Percentiles rank a stretch among this genome's conserved stretches.
phyloP scores from a whole-genome alignment of 2,113 vertebrate species.

The Sarotherodon lohbergeri region DNA sequence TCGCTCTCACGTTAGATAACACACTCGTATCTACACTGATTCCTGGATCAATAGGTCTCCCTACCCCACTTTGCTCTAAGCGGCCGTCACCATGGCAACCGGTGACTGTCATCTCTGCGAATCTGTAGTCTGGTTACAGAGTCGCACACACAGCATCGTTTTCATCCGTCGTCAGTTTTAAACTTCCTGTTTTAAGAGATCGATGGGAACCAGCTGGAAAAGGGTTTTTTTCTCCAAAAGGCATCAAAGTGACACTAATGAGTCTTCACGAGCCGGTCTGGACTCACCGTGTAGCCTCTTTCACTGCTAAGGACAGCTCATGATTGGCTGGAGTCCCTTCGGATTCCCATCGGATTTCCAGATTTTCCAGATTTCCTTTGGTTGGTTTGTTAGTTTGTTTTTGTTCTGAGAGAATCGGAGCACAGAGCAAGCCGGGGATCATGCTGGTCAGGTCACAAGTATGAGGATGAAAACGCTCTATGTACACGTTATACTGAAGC shows the following conservation, averaged over 20 bases:
- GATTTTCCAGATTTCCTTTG: neutral
- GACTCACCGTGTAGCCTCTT: neutral
- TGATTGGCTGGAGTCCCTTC: neutral
- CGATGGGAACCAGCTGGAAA: neutral
- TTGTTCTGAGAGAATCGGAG: neutral
- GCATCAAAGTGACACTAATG: neutral
- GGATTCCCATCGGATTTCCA: neutral
- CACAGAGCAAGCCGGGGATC: neutral
- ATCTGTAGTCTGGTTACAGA: neutral
- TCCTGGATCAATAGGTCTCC: neutral
- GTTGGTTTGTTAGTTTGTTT: neutral
- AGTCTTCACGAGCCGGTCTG: neutral
- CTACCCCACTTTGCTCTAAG: neutral
- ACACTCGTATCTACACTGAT: neutral
- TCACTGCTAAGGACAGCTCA: neutral
- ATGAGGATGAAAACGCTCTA: neutral
- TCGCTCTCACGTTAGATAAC: rapidly evolving
- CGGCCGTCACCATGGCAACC: neutral
- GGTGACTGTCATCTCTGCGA: neutral
- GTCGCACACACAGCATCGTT: neutral
- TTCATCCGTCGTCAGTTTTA: neutral
- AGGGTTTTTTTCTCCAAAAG: neutral
- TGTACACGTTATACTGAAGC: neutral
- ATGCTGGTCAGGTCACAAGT: neutral
- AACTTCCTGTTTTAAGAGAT: neutral